A percentile compares a stretch with the other conserved stretches of the same genome.
Evolutionary conservation across 2,113 vertebrate genomes (phyloP).

Genomic region (Xyliphius kryptos): DNA sequence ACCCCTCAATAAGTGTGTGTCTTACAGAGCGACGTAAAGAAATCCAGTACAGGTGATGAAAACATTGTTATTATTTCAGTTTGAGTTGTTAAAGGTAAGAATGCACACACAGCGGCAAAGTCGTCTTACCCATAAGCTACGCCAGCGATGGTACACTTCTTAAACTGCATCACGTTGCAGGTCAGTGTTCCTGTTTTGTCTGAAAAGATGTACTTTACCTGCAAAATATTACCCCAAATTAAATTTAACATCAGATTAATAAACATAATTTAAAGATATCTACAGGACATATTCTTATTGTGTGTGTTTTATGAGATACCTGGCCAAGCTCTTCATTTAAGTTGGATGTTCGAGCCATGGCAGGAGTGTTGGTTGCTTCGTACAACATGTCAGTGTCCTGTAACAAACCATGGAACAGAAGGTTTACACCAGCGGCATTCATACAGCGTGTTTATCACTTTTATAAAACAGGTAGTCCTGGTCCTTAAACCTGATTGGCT

Average conservation of each 20-base stretch:
- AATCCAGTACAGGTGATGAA: background rate
- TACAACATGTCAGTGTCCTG: conserved; percentile 96
- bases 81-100: background rate
- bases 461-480: no score
- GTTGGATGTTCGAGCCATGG: conserved; percentile 95
- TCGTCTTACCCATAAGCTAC: conserved; percentile 87
- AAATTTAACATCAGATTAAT: background rate
- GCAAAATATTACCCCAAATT: conserved; percentile 1
- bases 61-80: background rate
- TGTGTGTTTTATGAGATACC: conserved; percentile 55
- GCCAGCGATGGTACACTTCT: conserved; percentile 94
- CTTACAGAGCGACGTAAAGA: no score
- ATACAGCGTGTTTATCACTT: background rate
- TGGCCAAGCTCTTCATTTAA: conserved; percentile 97
- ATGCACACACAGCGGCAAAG: background rate
- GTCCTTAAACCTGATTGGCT: no score
- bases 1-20: no score
- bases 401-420: conserved; percentile 2
- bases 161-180: conserved; percentile 98
- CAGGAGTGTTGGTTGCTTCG: conserved; percentile 86
- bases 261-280: background rate
- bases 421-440: background rate
- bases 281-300: background rate
- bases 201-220: conserved; percentile 98
- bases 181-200: conserved; percentile 99